These are phyloP conservation scores for Dromiciops gliroides DNA, from an alignment of 2,113 vertebrate species.

Conservation along the genomic window DNA sequence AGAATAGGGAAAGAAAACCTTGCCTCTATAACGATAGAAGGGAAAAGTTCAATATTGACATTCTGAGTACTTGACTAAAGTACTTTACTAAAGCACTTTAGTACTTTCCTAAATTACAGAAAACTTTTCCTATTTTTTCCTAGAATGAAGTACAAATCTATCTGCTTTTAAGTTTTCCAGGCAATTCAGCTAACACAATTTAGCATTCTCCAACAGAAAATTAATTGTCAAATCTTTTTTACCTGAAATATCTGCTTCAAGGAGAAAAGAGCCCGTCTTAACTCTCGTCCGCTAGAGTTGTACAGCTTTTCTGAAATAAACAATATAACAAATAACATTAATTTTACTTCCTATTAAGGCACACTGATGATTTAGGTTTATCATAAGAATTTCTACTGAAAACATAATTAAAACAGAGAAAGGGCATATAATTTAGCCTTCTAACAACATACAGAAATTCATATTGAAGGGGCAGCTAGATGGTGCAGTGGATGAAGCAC, in stretches of 20 bases:
- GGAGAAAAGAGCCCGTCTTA: slow-evolving; percentile 97
- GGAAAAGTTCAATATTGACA: background rate
- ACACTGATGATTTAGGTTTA: background rate
- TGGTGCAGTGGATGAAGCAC: no score
- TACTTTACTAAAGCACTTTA: no score
- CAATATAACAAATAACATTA: slow-evolving; percentile 65
- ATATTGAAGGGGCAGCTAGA: no score
- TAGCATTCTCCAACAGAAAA: background rate
- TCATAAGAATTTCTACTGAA: background rate
- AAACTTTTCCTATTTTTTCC: background rate
- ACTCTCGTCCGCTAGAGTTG: slow-evolving; percentile 94
- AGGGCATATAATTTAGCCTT: background rate
- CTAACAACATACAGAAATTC: background rate
- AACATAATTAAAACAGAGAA: background rate
- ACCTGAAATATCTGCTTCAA: slow-evolving; percentile 99
- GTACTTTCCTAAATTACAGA: background rate
- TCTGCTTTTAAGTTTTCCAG: background rate
- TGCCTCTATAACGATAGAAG: background rate
- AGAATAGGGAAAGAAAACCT: background rate
- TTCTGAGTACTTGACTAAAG: background rate
- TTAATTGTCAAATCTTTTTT: slow-evolving; percentile 65
- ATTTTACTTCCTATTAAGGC: slow-evolving; percentile 27
- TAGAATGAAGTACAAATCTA: background rate
- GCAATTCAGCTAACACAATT: slow-evolving; percentile 1
- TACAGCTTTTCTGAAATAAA: slow-evolving; percentile 94